Base-by-base conservation (phyloP, 2,888 invertebrate species). In the Microplitis deprimator region DNA sequence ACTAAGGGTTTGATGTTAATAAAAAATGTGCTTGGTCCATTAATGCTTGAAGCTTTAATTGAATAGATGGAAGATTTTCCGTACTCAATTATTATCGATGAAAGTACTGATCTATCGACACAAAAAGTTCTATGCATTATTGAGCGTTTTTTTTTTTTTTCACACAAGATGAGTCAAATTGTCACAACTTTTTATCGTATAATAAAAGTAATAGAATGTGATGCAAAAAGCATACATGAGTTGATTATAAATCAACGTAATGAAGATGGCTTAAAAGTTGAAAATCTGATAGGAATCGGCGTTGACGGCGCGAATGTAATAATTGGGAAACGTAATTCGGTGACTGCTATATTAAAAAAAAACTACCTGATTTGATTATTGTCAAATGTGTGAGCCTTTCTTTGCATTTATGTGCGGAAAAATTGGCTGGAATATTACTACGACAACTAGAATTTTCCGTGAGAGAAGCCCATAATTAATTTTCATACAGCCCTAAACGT, bases 1-100 rank as follows among this genome's bases (percentile, higher is more conserved):
- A 83, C 84, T 17, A 83, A 83, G n/a, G 85, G 86, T 75, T 79
- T 83, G 0, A 83, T 83, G 81, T 20, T 86, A 29, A 84, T 87
- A 68, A 83, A 86, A 81, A 87, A 87, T 81, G 83, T 86, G 6
- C 81, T 86, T 64, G 79, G 79, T 6, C 86, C 85, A 74, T 83
- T 79, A 13, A 82, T 87, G 79, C 75, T 85, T 2, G 41, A 84
- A 75, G 83, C 79, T 40, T 80, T 87, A 41, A 75, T 86, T n/a
- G 79, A 83, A 77, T 85, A 87, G 10, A 80, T 86, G 17, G 84
- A 83, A 65, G 77, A 85, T 79, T 83, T 68, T 73, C 79, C 82
- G 8, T 85, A 82, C 38, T 86, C 86, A 0, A 77, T 85, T n/a
- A 85, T 85, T 71, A 81, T 84, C 16, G 85, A 86, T 75, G 85